Evolutionary conservation across 1,140 invertebrate genomes (phyloP), one percentile per base, ranked within the genome.

Genomic region (Drosophila asahinai): DNA sequence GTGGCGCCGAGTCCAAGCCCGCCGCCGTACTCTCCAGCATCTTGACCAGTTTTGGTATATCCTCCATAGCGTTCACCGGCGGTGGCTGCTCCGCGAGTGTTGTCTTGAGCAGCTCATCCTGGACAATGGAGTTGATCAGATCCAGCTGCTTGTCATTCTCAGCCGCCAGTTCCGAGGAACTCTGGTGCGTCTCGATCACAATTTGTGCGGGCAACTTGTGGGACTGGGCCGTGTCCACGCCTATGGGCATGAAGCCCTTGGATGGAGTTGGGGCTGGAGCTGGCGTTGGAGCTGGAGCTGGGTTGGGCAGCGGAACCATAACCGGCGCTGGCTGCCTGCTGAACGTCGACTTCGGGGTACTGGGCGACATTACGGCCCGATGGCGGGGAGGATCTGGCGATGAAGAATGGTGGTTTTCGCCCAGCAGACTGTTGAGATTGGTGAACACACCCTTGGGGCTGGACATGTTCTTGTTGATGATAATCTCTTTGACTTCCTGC

Each of bases 71-170:
- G 48, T 51, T 82, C 8, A 59, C 75, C 22, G 22, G 22, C 22
- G 22, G 51, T 2, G 77, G 70, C 36, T 83, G 60, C 15, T 84
- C 80, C 22, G 81, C 55, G 19, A 76, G 36, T 2, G 70, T 64
- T 3, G 74, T 17, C 62, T 91, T 93, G 11, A 93, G 73, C 55
- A 82, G 67, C 47, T 92, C 81, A 54, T 92, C 77, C 51, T 89
- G 75, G 2, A 90, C 80, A 58, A 93, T 81, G 6, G 83, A 82
- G 68, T 93, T 80, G n/a, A 93, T 93, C 22, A 93, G 90, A 84
- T 93, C 92, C 5, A 93, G 72, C 58, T 93, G 92, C 48, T 92
- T 92, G 45, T 92, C 92, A 25, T 93, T 89, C 58, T 93, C 92
- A 0, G 87, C 86, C 12, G 87, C 91, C 51, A 92, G 48, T 42